Percentiles rank a stretch among this genome's conserved stretches.
Evolutionary conservation across 2,888 invertebrate genomes (phyloP).

Genomic region (Dryomyza anilis): DNA sequence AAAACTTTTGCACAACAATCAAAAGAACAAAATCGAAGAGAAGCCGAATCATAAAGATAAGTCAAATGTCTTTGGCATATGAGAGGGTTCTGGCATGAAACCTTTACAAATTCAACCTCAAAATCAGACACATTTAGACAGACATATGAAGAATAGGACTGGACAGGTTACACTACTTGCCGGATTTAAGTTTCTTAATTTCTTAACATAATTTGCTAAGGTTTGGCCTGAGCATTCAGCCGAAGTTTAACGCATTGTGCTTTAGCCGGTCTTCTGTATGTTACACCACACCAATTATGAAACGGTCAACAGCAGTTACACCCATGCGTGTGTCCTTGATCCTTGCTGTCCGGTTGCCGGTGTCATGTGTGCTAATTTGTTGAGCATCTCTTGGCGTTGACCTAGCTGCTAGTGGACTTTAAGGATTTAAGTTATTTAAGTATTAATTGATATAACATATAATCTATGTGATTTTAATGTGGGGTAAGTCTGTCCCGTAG

Average conservation of each 20-base stretch:
- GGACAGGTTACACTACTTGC: neutral
- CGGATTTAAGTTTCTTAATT: neutral
- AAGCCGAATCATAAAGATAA: slow-evolving; percentile 23
- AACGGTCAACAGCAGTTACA: neutral
- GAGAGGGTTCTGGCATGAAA: neutral
- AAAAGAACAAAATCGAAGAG: neutral
- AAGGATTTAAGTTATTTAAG: too few relatives aligned
- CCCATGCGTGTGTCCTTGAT: neutral
- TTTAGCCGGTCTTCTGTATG: neutral
- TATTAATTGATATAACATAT: too few relatives aligned
- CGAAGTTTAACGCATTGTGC: neutral
- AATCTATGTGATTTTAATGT: too few relatives aligned
- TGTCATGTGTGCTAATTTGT: slow-evolving; percentile 14
- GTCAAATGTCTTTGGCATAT: slow-evolving; percentile 28
- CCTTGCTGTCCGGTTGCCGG: neutral
- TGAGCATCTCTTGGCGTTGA: neutral
- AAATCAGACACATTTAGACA: neutral
- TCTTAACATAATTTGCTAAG: slow-evolving; percentile 10
- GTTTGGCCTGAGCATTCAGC: neutral
- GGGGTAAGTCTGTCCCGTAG: too few relatives aligned
- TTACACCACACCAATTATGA: neutral
- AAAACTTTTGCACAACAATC: neutral
- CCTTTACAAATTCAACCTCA: neutral
- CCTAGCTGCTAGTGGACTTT: too few relatives aligned
- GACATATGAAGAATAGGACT: neutral